Percentiles rank a stretch among this genome's conserved stretches.
Evolutionary conservation across 2,888 invertebrate genomes (phyloP).

Genomic region (Drosophila emarginata): DNA sequence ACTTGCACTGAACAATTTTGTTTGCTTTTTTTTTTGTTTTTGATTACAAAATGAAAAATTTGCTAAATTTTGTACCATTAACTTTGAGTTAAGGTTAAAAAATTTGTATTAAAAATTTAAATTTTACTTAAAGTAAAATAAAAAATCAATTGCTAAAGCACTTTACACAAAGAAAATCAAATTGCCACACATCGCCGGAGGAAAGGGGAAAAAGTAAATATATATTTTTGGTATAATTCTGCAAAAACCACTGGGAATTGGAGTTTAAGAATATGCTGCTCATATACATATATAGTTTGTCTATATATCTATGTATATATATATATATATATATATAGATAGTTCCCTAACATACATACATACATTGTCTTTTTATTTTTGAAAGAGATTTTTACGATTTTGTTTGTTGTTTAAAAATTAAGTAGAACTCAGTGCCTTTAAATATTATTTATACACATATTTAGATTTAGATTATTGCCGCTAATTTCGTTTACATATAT

Average conservation of each 20-base stretch:
- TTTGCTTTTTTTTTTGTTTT: conserved; percentile 23
- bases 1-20: conserved; percentile 44
- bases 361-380: conserved; percentile 38
- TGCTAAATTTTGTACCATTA: conserved; percentile 67
- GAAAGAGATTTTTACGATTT: conserved; percentile 35
- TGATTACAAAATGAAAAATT: conserved; percentile 65
- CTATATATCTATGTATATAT: conserved; percentile 43
- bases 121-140: conserved; percentile 74
- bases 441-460: conserved; percentile 45
- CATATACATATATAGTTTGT: conserved; percentile 42
- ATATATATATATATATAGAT: no score
- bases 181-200: conserved; percentile 77
- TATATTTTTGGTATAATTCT: conserved; percentile 79
- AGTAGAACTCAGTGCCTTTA: conserved; percentile 82
- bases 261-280: conserved; percentile 53
- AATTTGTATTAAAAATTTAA: conserved; percentile 49
- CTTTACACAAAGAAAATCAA: conserved; percentile 56
- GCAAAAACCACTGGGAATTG: conserved; percentile 72
- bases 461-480: conserved; percentile 2
- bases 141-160: conserved; percentile 64
- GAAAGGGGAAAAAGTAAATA: conserved; percentile 47
- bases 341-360: conserved; percentile 64
- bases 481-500: conserved; percentile 39
- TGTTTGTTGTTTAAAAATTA: conserved; percentile 69
- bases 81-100: conserved; percentile 61